Evolutionary conservation across 2,888 invertebrate genomes (phyloP).

Genomic region (Drosophila tripunctata): DNA sequence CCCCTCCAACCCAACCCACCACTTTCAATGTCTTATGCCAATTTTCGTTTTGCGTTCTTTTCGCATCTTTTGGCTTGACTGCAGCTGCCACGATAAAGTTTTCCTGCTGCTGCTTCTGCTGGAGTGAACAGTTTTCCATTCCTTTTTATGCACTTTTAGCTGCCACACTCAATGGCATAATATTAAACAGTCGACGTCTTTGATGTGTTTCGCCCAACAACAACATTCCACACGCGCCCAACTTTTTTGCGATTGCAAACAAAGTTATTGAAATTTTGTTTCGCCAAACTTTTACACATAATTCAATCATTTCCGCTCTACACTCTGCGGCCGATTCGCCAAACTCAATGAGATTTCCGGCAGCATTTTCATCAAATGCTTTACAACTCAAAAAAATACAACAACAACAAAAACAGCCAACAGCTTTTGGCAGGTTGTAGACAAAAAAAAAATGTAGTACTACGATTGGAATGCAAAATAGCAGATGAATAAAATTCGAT

Average conservation of each 20-base stretch:
- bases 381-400: neutral
- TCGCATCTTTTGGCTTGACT: slow-evolving; percentile 25
- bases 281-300: slow-evolving; percentile 52
- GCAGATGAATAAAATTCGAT: neutral
- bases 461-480: slow-evolving; percentile 3
- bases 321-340: slow-evolving; percentile 29
- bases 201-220: slow-evolving; percentile 39
- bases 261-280: slow-evolving; percentile 62
- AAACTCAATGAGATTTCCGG: slow-evolving; percentile 38
- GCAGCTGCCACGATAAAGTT: slow-evolving; percentile 44
- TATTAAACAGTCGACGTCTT: slow-evolving; percentile 39
- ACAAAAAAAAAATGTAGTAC: neutral
- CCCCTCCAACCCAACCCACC: too few species aligned
- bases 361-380: slow-evolving; percentile 27
- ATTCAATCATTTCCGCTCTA: slow-evolving; percentile 56
- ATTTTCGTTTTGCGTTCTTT: slow-evolving; percentile 15
- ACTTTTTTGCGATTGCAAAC: slow-evolving; percentile 48
- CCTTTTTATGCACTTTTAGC: slow-evolving; percentile 34
- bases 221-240: slow-evolving; percentile 37
- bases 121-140: slow-evolving; percentile 28
- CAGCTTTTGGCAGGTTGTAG: neutral
- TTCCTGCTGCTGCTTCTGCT: neutral
- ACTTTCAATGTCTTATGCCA: slow-evolving; percentile 13
- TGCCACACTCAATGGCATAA: slow-evolving; percentile 29
- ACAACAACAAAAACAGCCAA: neutral